These are phyloP conservation scores for Trichogramma dendrolimi DNA, from an alignment of 2,888 invertebrate species.

Conservation along the genomic window DNA sequence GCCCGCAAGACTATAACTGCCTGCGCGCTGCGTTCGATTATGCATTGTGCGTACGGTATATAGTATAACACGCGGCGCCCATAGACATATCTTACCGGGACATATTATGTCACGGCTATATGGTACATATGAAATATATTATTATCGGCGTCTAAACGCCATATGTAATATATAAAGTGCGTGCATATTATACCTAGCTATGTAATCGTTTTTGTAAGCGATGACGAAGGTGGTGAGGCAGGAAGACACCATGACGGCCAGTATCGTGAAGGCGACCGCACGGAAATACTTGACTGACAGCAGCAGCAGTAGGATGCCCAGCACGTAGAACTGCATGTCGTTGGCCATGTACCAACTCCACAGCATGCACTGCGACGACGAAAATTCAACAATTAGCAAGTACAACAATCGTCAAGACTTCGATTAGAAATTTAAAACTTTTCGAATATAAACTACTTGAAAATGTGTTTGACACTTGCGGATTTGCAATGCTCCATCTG, in stretches of 20 bases:
- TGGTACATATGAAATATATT: not conserved
- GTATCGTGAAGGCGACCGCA: constrained; percentile 58
- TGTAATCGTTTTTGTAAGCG: constrained; percentile 70
- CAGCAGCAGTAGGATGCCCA: constrained; percentile 50
- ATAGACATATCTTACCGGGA: too few species aligned
- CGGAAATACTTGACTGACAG: constrained; percentile 55
- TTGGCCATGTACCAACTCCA: constrained; percentile 55
- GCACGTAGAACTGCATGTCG: constrained; percentile 52
- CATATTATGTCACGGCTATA: too few species aligned
- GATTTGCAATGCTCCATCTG: too few species aligned
- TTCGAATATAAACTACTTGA: too few species aligned
- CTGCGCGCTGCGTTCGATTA: not conserved
- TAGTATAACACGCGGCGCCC: too few species aligned
- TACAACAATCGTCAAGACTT: too few species aligned
- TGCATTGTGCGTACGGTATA: too few species aligned
- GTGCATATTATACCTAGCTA: constrained; percentile 42
- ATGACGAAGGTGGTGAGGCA: constrained; percentile 74
- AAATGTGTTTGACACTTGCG: too few species aligned
- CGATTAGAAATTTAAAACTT: too few species aligned
- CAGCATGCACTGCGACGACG: constrained; percentile 49
- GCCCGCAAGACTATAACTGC: too few species aligned
- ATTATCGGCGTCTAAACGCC: not conserved
- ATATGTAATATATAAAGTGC: too few species aligned
- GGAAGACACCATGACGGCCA: constrained; percentile 64
- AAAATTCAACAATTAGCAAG: too few species aligned